Evolutionary conservation across 1,140 invertebrate genomes (phyloP), one percentile per base, ranked within the genome.

Genomic region (Lepidurus couesii): DNA sequence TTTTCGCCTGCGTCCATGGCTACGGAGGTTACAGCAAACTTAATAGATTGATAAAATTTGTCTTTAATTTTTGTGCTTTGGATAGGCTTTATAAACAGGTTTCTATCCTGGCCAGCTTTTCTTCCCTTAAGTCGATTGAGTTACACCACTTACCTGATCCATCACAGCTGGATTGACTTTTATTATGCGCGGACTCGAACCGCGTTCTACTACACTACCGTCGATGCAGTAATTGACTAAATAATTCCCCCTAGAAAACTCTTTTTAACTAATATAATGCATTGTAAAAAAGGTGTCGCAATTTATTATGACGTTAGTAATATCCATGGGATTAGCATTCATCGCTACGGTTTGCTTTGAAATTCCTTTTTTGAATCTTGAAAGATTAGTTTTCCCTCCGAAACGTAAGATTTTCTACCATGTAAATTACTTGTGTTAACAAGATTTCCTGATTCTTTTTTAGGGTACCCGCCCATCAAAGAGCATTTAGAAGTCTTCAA

Each of bases 1-100:
- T 93, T 7, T 85, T 95, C 24, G 92, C 93, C 34, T 95, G 93
- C 82, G 90, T 90, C 82, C 90, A 90, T 80, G 92, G 92, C 3
- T 89, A 92, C 81, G 92, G 92, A 73, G 91, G 90, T 73, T 34
- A 87, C 16, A 24, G 47, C 1, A 7, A 75, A 75, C 7, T 5
- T 26, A 75, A 7, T 42, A 7, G 5, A 13, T 75, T 16, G 7
- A 74, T 21, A 3, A 13, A 26, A 42, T 21, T 42, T 34, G n/a
- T 7, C 10, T 44, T 16, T 42, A 0, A 43, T 75, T 78, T 65
- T 26, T 65, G 9, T 24, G 80, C 75, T 77, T 84, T 86, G 74
- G 34, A 74, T 81, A 91, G 91, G 89, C 65, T 82, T 89, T 4
- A 82, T 92, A 1, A 88, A 89, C 75, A 82, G 82, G 1, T 84